Evolutionary conservation across 1,140 invertebrate genomes (phyloP).

Genomic region (Conopomorpha cramerella): DNA sequence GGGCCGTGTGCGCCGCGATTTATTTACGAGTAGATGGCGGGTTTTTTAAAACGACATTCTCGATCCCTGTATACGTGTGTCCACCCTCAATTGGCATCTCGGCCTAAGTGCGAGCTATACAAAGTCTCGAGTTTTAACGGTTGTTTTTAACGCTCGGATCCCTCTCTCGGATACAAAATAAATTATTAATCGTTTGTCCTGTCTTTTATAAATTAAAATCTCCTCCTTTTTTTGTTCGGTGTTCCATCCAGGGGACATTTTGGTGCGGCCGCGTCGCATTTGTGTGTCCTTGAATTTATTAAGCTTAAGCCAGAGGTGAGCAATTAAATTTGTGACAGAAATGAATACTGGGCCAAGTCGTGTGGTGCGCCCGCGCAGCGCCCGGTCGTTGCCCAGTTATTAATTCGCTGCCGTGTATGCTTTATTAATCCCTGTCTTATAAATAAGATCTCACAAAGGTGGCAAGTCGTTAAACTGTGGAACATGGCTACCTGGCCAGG

Average conservation of each 20-base stretch:
- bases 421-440: constrained; percentile 28
- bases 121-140: constrained; percentile 56
- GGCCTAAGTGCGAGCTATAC: constrained; percentile 54
- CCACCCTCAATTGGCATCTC: constrained; percentile 58
- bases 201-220: constrained; percentile 61
- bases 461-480: no score
- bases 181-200: constrained; percentile 62
- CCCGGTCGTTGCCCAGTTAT: constrained; percentile 16
- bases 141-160: constrained; percentile 53
- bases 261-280: constrained; percentile 34
- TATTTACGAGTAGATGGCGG: constrained; percentile 57
- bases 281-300: constrained; percentile 52
- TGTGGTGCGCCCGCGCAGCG: constrained; percentile 6
- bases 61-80: constrained; percentile 56
- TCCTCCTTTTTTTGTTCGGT: constrained; percentile 44
- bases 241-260: constrained; percentile 34
- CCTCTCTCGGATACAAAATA: constrained; percentile 49
- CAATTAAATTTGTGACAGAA: constrained; percentile 54
- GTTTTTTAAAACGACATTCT: constrained; percentile 58
- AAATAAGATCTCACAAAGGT: constrained; percentile 11
- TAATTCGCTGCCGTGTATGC: constrained; percentile 23
- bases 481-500: no score
- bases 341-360: constrained; percentile 43
- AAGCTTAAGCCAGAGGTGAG: constrained; percentile 47
- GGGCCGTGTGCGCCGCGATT: constrained; percentile 56